Evolutionary conservation across 2,113 vertebrate species (phyloP).

Genomic region (Bufo gargarizans): DNA sequence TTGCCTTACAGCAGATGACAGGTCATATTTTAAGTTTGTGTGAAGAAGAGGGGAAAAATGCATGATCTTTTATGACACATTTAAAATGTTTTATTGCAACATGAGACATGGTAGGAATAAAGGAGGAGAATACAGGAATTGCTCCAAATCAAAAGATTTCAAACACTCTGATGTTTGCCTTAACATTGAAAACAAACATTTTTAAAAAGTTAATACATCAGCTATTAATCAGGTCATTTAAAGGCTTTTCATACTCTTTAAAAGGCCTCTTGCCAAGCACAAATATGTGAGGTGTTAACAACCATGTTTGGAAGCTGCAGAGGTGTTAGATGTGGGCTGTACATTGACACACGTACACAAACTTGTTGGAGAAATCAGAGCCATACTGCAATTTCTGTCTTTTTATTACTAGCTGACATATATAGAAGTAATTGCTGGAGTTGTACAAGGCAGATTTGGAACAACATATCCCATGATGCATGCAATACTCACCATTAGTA

Average conservation of each 20-base stretch:
- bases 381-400: background rate
- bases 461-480: constrained; percentile 11
- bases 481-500: background rate
- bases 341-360: background rate
- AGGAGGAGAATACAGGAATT: background rate
- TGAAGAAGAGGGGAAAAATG: no score
- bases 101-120: no score
- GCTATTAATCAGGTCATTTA: background rate
- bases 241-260: background rate
- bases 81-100: no score
- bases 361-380: background rate
- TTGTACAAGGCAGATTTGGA: background rate
- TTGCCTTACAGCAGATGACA: no score
- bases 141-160: background rate
- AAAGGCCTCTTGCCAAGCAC: background rate
- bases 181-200: background rate
- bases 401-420: background rate
- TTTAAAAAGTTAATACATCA: background rate
- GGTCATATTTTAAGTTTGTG: no score
- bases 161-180: background rate
- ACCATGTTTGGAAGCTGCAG: background rate
- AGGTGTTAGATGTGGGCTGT: background rate
- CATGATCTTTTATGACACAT: no score
- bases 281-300: constrained; percentile 26
- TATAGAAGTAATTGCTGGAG: constrained; percentile 7